Evolutionary conservation across 64 coral and sea anemone genomes (phyloP), one percentile per base, ranked within the genome.

Genomic region (Catalaphyllia jardinei): DNA sequence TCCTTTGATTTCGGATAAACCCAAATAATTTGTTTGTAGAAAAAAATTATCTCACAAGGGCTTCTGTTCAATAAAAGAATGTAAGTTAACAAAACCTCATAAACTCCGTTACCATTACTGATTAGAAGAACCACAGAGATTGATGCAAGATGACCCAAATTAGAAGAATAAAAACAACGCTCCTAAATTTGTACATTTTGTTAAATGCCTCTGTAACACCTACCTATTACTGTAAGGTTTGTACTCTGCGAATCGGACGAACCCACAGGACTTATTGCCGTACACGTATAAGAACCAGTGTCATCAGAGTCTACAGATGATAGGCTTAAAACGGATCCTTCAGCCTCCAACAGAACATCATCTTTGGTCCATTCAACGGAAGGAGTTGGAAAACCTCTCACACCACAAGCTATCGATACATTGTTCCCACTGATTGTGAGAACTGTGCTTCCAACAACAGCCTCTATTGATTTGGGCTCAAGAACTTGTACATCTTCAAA

Each of bases 251-350:
- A 79, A 54, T 78, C 83, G 38, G 24, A 50, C 62, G 49, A 51
- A 33, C 75, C 90, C 29, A 76, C 3, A n/a, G 79, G 51, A 80
- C 90, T 92, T 60, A 57, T 57, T 24, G 90, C 90, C n/a, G 83
- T 92, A 39, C 95, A 96, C 4, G 76, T 79, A 84, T 96, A 96
- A 22, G 77, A 55, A 1, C 95, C 91, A 77, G 75, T 49, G 72
- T 96, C 95, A 12, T 73, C 31, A 27, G 69, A 29, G 4, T 77
- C 38, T 33, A 85, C 29, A 49, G 71, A 65, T 63, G 27, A 52
- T 10, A 93, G 74, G 7, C 33, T 75, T 51, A 76, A n/a, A 59
- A 54, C 28, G 16, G 80, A 75, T 31, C 30, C 73, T 8, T 46
- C 46, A 29, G 62, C 39, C 20, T 38, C 75, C 2, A 93, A 50